Conservation (phyloP, 2,113 vertebrate species). For the Dipodomys ordii region DNA sequence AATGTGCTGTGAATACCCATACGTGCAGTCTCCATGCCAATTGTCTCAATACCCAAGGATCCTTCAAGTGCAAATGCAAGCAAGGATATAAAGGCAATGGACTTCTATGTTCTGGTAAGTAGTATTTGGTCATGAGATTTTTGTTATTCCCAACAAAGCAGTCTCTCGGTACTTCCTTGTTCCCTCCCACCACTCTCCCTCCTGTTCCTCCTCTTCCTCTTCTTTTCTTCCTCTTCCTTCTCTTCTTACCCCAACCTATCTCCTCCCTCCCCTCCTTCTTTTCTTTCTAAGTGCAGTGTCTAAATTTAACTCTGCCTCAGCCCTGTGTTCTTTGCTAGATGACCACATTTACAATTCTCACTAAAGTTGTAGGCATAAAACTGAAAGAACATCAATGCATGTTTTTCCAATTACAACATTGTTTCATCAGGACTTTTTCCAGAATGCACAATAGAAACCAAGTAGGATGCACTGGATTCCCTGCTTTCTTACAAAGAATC, state of each 20-base stretch:
- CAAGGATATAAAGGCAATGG: conserved; percentile 94
- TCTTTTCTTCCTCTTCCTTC: background rate
- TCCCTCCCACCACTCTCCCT: no score
- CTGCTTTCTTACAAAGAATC: background rate
- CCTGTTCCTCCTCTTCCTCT: background rate
- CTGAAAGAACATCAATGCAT: background rate
- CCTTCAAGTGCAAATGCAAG: conserved; percentile 96
- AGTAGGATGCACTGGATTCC: background rate
- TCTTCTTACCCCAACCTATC: no score
- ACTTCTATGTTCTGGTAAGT: conserved; percentile 94
- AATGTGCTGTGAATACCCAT: conserved; percentile 90
- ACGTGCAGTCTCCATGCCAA: conserved; percentile 92
- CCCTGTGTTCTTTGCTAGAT: background rate
- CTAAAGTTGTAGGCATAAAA: background rate
- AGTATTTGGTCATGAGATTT: background rate
- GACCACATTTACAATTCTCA: background rate
- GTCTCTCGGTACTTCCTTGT: background rate
- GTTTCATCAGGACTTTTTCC: background rate
- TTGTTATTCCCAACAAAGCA: background rate
- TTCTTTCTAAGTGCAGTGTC: background rate
- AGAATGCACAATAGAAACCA: background rate
- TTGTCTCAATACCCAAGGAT: conserved; percentile 94
- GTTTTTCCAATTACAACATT: background rate
- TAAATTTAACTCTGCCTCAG: background rate
- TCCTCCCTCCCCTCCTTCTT: background rate